Base-by-base conservation (phyloP, 2,888 invertebrate species). In the Saturnia pavonia region DNA sequence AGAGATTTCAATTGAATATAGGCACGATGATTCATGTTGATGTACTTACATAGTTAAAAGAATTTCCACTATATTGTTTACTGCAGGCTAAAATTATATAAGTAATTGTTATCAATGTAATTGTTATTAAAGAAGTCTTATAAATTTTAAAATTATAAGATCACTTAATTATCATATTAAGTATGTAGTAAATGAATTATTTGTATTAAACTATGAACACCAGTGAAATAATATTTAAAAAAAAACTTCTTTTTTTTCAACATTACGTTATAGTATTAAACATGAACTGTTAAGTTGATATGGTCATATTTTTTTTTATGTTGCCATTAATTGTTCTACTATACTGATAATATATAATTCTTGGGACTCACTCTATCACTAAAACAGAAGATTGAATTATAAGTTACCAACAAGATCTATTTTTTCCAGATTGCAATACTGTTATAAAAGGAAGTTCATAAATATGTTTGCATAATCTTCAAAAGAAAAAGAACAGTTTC, bases 381-480 rank as follows among this genome's bases (percentile, higher is more conserved):
- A 27, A 27, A 11, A 25, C 16, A 14, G 14, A 60, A 60, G 27
- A 60, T 14, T 60, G 22, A 12, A 60, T 60, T 60, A 60, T 25
- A 27, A 12, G 12, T 60, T 65, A 65, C 65, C 65, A 65, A 65
- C 27, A 60, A n/a, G 40, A 65, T 65, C 12, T 65, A 65, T 65
- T 65, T 65, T 65, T 65, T 65, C 57, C 65, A 65, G 65, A 65
- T 65, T 40, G 19, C 65, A 65, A 65, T 40, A 65, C 65, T 65
- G 40, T 65, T 65, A 40, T 65, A 40, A 65, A 65, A 65, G 40
- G 40, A n/a, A 65, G 40, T 40, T 40, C 65, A 65, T 65, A 65
- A 40, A 40, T 60, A 60, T 60, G 40, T 65, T 65, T 65, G n/a
- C 34, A 7, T 40, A 40, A 40, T 9, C 65, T n/a, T 40, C 65